Percentiles rank a stretch among this genome's conserved stretches.
These are phyloP conservation scores for Lottia gigantea DNA, from an alignment of 2,888 invertebrate species.

Conservation along the genomic window DNA sequence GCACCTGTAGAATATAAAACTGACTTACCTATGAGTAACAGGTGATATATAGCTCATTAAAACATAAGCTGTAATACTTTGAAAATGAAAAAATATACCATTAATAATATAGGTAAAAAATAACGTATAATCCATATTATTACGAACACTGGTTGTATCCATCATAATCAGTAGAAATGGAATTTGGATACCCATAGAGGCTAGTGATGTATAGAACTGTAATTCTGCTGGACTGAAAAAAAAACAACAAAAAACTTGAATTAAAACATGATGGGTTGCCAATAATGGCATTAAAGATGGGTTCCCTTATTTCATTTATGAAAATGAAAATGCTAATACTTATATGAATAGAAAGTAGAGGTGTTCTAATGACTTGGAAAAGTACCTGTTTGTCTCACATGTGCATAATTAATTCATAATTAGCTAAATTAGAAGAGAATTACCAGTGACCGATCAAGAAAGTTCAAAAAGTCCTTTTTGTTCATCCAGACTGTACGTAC, in stretches of 20 bases:
- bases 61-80: conserved; percentile 83
- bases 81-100: conserved; percentile 83
- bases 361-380: too few species aligned
- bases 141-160: conserved; percentile 72
- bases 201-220: conserved; percentile 82
- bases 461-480: too few species aligned
- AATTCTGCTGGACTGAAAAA: conserved; percentile 78
- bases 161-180: conserved; percentile 78
- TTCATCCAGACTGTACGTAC: too few species aligned
- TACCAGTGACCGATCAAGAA: too few species aligned
- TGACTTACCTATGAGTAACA: conserved; percentile 75
- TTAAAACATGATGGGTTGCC: too few species aligned
- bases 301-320: too few species aligned
- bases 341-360: too few species aligned
- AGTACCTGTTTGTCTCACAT: too few species aligned
- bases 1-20: background rate
- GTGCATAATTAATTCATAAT: too few species aligned
- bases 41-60: conserved; percentile 84
- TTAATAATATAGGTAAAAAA: conserved; percentile 76
- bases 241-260: conserved; percentile 1
- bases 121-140: conserved; percentile 70
- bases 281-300: too few species aligned
- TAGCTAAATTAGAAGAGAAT: too few species aligned
- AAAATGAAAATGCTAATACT: too few species aligned
- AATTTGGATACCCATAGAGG: conserved; percentile 79